A percentile compares a stretch with the other conserved stretches of the same genome.
Conservation (phyloP, 1,140 invertebrate species). For the Drosophila littoralis region DNA sequence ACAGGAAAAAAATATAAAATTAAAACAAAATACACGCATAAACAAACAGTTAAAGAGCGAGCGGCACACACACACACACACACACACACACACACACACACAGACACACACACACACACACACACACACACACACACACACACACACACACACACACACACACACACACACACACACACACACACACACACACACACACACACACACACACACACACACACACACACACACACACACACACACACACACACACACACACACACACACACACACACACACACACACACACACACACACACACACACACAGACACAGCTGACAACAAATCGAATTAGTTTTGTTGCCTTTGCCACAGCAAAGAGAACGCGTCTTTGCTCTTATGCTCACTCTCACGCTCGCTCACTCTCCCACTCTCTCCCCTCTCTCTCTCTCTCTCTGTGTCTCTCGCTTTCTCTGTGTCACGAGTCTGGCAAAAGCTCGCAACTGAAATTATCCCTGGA, state of each 20-base stretch:
- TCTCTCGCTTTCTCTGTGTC: slow-evolving; percentile 23
- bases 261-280: too few relatives aligned
- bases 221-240: too few relatives aligned
- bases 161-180: background rate
- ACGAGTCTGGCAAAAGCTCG: slow-evolving; percentile 65
- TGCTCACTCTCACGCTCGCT: slow-evolving; percentile 17
- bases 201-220: too few relatives aligned
- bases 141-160: background rate
- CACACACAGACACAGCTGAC: slow-evolving; percentile 10
- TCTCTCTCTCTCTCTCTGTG: slow-evolving; percentile 18
- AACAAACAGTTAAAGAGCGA: slow-evolving; percentile 79
- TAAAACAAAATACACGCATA: slow-evolving; percentile 63
- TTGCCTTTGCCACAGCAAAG: slow-evolving; percentile 44
- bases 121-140: slow-evolving; percentile 41
- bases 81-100: background rate
- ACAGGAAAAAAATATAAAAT: slow-evolving; percentile 11
- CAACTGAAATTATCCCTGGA: slow-evolving; percentile 74
- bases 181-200: too few relatives aligned
- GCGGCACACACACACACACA: slow-evolving; percentile 38
- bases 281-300: slow-evolving; percentile 38
- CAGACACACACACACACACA: too few relatives aligned
- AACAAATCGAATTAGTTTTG: slow-evolving; percentile 69
- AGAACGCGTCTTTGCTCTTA: slow-evolving; percentile 38
- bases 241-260: background rate
- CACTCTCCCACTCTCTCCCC: slow-evolving; percentile 4